phyloP scores from a whole-genome alignment of 2,888 invertebrate species.

The Lathronympha strigana region DNA sequence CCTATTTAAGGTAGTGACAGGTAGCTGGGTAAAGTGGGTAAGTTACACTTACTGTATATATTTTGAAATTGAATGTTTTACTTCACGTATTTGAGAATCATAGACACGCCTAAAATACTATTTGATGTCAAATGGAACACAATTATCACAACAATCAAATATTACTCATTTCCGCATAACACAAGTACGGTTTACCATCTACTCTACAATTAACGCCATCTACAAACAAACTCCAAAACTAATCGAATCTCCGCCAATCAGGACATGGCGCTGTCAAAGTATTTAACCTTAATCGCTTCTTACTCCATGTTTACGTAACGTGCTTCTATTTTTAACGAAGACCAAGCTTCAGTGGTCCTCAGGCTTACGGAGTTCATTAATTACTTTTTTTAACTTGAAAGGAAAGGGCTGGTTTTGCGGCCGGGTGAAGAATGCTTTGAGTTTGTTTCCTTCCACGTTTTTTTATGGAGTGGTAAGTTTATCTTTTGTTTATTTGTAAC shows the following conservation, averaged over 20 bases:
- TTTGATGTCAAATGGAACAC: neutral
- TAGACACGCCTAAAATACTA: neutral
- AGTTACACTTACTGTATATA: too few relatives aligned
- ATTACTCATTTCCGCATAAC: slow-evolving; percentile 6
- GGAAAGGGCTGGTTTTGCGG: slow-evolving; percentile 53
- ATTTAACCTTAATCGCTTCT: slow-evolving; percentile 41
- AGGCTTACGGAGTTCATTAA: slow-evolving; percentile 65
- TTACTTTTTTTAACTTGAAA: slow-evolving; percentile 69
- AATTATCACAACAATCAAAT: slow-evolving; percentile 4
- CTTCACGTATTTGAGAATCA: neutral
- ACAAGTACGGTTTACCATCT: neutral
- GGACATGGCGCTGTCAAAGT: slow-evolving; percentile 26
- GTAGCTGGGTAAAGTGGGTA: too few relatives aligned
- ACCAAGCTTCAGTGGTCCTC: slow-evolving; percentile 52
- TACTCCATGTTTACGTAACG: slow-evolving; percentile 38
- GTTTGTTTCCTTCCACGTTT: slow-evolving; percentile 37
- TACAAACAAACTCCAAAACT: slow-evolving; percentile 4
- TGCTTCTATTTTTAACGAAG: slow-evolving; percentile 47
- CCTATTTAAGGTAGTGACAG: too few relatives aligned
- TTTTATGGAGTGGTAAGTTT: slow-evolving; percentile 35
- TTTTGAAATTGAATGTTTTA: too few relatives aligned
- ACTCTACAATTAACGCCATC: slow-evolving; percentile 23
- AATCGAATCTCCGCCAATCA: slow-evolving; percentile 9
- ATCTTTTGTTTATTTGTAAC: slow-evolving; percentile 40
- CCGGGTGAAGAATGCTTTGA: slow-evolving; percentile 45